phyloP scores from a whole-genome alignment of 2,113 vertebrate genomes.

The Dissostichus mawsoni region DNA sequence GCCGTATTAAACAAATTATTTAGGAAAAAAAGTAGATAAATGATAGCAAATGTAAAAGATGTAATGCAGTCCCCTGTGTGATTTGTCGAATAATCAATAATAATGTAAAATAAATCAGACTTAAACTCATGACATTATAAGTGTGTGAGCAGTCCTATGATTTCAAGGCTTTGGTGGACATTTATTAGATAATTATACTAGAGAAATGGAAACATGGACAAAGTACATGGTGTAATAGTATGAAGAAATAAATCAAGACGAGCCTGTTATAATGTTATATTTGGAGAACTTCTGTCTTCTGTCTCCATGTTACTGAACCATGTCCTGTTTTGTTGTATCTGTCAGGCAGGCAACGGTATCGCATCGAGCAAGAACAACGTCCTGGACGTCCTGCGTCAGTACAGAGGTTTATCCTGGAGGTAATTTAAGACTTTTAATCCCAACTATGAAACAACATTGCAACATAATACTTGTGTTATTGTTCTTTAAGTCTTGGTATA shows the following conservation, averaged over 20 bases:
- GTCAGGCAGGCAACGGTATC: conserved; percentile 91
- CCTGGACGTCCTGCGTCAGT: conserved; percentile 83
- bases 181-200: background rate
- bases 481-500: background rate
- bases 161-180: background rate
- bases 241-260: background rate
- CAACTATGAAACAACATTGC: background rate
- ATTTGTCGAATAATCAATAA: background rate
- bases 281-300: background rate
- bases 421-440: conserved; percentile 61
- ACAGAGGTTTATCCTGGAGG: conserved; percentile 94
- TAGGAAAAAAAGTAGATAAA: too few species aligned
- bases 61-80: too few species aligned
- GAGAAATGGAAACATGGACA: background rate
- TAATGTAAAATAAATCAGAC: background rate
- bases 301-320: conserved; percentile 5
- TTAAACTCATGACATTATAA: background rate
- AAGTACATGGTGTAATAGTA: background rate
- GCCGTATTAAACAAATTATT: too few species aligned
- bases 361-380: conserved; percentile 77
- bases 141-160: background rate
- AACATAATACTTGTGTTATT: background rate
- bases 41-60: too few species aligned
- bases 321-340: background rate
- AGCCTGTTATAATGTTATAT: background rate